phyloP scores from a whole-genome alignment of 2,113 vertebrate genomes.

The Heterotis niloticus region DNA sequence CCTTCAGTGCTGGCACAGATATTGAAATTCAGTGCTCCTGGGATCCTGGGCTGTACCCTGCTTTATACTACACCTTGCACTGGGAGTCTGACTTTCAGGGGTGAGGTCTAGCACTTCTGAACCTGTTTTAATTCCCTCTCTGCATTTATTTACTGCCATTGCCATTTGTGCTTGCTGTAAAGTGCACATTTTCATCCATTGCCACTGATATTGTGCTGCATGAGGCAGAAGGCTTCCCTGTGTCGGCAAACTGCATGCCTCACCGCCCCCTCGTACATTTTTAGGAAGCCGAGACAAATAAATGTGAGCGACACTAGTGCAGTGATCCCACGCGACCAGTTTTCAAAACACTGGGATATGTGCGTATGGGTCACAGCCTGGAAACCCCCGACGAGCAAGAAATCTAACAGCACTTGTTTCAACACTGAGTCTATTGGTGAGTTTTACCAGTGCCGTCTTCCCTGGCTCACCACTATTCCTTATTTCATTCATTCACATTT shows the following conservation, averaged over 20 bases:
- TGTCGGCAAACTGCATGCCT: not conserved
- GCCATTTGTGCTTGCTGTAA: not conserved
- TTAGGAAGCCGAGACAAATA: slow-evolving; percentile 20
- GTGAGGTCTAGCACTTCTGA: not conserved
- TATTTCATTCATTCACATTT: not conserved
- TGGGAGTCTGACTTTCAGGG: slow-evolving; percentile 37
- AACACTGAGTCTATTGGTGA: slow-evolving; percentile 48
- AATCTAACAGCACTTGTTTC: slow-evolving; percentile 34
- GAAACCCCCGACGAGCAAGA: slow-evolving; percentile 33
- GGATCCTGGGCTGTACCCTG: slow-evolving; percentile 28
- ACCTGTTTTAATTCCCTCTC: not conserved
- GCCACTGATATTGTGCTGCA: no score
- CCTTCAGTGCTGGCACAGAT: slow-evolving; percentile 14
- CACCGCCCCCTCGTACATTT: not conserved
- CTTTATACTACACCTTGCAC: slow-evolving; percentile 49
- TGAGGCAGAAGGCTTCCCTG: not conserved
- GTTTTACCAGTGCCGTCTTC: slow-evolving; percentile 12
- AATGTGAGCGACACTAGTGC: not conserved
- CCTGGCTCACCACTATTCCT: not conserved
- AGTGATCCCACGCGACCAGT: slow-evolving; percentile 28
- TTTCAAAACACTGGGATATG: slow-evolving; percentile 21
- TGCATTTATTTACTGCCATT: not conserved
- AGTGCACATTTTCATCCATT: not conserved
- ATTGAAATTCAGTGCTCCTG: slow-evolving; percentile 57
- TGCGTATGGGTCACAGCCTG: slow-evolving; percentile 50